phyloP scores from a whole-genome alignment of 2,888 invertebrate genomes.

The Girardia tigrina region DNA sequence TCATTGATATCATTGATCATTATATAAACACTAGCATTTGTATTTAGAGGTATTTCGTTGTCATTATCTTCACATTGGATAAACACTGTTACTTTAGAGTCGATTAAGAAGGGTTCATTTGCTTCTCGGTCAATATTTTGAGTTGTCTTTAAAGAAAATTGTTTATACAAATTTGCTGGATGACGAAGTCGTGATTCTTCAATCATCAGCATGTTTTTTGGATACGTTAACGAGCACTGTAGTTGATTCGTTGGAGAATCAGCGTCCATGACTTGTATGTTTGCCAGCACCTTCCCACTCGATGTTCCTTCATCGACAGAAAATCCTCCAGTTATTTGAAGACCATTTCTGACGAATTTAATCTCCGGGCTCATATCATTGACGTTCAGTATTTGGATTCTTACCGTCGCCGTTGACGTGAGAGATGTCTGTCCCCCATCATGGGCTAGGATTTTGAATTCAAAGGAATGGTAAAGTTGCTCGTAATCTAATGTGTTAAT shows the following conservation, averaged over 20 bases:
- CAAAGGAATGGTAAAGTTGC: not conserved
- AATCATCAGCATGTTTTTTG: not conserved
- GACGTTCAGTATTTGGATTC: slow-evolving; percentile 24
- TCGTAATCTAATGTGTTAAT: slow-evolving; percentile 27
- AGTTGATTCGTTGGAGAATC: slow-evolving; percentile 8
- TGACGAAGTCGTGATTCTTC: slow-evolving; percentile 15
- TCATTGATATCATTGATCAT: slow-evolving; percentile 25
- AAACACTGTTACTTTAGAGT: not conserved
- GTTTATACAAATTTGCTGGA: not conserved
- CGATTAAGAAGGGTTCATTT: not conserved
- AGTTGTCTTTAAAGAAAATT: not conserved
- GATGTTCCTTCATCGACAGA: not conserved
- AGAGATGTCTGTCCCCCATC: slow-evolving; percentile 13
- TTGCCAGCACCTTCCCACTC: not conserved
- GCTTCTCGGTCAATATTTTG: not conserved
- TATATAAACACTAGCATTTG: not conserved
- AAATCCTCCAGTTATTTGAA: not conserved
- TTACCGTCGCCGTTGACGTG: slow-evolving; percentile 7
- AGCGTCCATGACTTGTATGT: slow-evolving; percentile 20
- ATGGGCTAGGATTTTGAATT: slow-evolving; percentile 16
- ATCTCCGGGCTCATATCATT: slow-evolving; percentile 26
- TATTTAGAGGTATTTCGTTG: not conserved
- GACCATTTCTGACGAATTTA: not conserved
- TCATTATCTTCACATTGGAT: slow-evolving; percentile 16
- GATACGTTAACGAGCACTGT: not conserved